Conservation (phyloP, 2,113 vertebrate species). For the Oryzias javanicus region DNA sequence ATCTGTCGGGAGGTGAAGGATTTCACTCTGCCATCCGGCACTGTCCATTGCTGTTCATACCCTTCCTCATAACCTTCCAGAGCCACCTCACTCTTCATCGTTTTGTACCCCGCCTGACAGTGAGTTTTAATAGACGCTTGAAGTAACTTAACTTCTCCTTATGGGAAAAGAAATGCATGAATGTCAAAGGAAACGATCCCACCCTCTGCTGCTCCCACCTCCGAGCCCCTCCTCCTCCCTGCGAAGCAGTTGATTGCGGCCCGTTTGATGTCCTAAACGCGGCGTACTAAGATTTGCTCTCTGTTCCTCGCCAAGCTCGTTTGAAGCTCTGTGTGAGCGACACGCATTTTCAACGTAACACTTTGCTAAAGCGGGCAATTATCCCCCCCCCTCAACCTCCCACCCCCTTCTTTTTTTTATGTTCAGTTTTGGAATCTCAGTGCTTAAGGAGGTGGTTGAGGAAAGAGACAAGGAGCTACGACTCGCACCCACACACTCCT, state of each 20-base stretch:
- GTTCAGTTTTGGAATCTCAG: constrained; percentile 60
- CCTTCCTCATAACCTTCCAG: constrained; percentile 7
- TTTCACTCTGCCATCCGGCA: neutral
- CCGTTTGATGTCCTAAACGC: constrained; percentile 81
- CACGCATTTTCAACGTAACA: constrained; percentile 74
- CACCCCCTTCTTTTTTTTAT: constrained; percentile 55
- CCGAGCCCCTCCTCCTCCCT: constrained; percentile 38
- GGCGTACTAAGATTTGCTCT: constrained; percentile 76
- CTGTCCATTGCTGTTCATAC: neutral
- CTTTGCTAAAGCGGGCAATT: constrained; percentile 79
- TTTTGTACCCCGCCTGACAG: constrained; percentile 17
- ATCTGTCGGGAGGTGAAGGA: constrained; percentile 24
- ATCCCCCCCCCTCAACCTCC: constrained; percentile 57
- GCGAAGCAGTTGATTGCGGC: constrained; percentile 75
- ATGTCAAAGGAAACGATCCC: constrained; percentile 67
- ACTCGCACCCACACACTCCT: constrained; percentile 74
- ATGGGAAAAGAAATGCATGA: constrained; percentile 52
- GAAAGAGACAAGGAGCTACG: constrained; percentile 62
- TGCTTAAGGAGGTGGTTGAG: constrained; percentile 49
- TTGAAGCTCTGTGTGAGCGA: constrained; percentile 76
- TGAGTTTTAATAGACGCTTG: constrained; percentile 39
- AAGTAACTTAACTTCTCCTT: constrained; percentile 61
- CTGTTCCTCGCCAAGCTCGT: constrained; percentile 68
- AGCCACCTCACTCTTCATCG: constrained; percentile 6
- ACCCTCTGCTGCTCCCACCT: constrained; percentile 46